Conservation (phyloP, 1,140 invertebrate genomes). For the Drosophila truncata region DNA sequence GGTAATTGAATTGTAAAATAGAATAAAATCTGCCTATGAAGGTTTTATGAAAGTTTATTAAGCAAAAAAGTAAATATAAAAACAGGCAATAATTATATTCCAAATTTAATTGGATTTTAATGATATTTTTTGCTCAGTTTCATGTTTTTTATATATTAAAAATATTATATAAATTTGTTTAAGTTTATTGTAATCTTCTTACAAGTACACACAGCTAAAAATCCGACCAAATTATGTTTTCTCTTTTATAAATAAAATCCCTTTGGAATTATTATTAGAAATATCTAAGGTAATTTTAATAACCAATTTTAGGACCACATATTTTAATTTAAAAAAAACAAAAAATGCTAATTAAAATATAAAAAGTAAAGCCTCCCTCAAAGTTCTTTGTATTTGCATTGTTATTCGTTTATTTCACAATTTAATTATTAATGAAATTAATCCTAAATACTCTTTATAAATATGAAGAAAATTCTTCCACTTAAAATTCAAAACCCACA, state of each 20-base stretch:
- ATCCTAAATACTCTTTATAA: neutral
- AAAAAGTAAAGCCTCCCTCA: neutral
- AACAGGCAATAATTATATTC: neutral
- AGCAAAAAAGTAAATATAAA: neutral
- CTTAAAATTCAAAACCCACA: neutral
- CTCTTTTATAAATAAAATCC: neutral
- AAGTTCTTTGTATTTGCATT: neutral
- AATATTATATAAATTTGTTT: neutral
- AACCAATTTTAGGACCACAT: neutral
- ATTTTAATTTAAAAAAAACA: neutral
- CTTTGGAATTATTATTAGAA: neutral
- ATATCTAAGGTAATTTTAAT: neutral
- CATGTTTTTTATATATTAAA: neutral
- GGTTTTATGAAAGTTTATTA: too few relatives aligned
- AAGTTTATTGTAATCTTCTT: neutral
- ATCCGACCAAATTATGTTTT: neutral
- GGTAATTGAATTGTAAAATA: neutral
- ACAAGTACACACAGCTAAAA: neutral
- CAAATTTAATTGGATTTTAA: too few relatives aligned
- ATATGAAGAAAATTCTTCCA: too few relatives aligned
- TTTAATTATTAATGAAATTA: neutral
- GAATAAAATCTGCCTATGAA: neutral
- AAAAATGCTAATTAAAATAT: neutral
- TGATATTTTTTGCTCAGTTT: fast-evolving
- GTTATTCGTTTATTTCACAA: neutral